Percentiles rank a stretch among this genome's conserved stretches.
phyloP scores from a whole-genome alignment of 1,140 invertebrate genomes.

The Drosophila takahashii region DNA sequence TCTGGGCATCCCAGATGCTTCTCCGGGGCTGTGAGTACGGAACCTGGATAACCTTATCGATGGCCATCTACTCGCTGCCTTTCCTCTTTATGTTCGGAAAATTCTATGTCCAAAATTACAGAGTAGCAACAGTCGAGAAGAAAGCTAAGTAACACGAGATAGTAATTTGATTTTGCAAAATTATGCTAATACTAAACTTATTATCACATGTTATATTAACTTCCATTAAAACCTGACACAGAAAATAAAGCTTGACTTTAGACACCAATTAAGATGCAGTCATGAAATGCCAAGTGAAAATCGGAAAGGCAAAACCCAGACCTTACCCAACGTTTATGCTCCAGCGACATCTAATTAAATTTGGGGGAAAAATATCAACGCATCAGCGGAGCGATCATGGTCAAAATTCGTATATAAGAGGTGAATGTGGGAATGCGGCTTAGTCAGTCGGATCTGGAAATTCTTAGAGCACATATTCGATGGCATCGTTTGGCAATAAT shows the following conservation, averaged over 20 bases:
- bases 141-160: background rate
- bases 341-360: constrained; percentile 41
- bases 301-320: constrained; percentile 7
- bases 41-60: constrained; percentile 26
- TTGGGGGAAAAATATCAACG: constrained; percentile 27
- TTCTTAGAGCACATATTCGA: constrained; percentile 22
- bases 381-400: constrained; percentile 47
- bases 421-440: background rate
- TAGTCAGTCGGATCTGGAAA: constrained; percentile 35
- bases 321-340: constrained; percentile 37
- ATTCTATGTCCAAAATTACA: constrained; percentile 64
- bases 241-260: constrained; percentile 13
- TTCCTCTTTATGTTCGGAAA: constrained; percentile 68
- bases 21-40: constrained; percentile 53
- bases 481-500: constrained; percentile 28
- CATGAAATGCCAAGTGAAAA: constrained; percentile 17
- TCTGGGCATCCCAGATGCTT: constrained; percentile 55
- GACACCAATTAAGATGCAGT: background rate
- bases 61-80: constrained; percentile 14
- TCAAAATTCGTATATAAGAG: constrained; percentile 44
- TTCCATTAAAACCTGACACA: background rate
- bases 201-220: background rate
- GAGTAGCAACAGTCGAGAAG: constrained; percentile 3
- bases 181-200: background rate
- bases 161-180: too few species aligned